phyloP scores from a whole-genome alignment of 2,888 invertebrate species.

The Caenorhabditis virilis region DNA sequence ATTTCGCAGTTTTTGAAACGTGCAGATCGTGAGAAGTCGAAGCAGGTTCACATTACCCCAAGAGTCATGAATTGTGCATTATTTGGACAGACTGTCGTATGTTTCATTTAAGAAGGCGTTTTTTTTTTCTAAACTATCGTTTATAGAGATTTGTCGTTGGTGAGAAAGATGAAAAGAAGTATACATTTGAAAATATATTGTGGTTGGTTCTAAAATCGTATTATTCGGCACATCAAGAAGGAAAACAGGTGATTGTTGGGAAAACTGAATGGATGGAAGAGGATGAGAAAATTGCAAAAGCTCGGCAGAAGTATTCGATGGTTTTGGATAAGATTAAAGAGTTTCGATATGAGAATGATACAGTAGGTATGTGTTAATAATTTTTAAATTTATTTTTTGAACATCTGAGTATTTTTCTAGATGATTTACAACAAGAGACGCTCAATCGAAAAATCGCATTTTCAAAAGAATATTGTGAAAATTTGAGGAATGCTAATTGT shows the following conservation, averaged over 20 bases:
- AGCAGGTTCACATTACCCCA: slow-evolving; percentile 19
- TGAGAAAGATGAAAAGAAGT: slow-evolving; percentile 30
- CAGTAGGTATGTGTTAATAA: slow-evolving; percentile 3
- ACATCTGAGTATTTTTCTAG: too few species aligned
- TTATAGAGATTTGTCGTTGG: slow-evolving; percentile 57
- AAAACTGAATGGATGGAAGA: slow-evolving; percentile 25
- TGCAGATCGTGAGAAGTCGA: slow-evolving; percentile 18
- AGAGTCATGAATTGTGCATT: slow-evolving; percentile 21
- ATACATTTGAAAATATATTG: slow-evolving; percentile 54
- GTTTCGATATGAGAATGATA: slow-evolving; percentile 13
- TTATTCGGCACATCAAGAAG: slow-evolving; percentile 39
- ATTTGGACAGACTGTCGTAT: slow-evolving; percentile 24
- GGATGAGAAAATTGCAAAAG: slow-evolving; percentile 20
- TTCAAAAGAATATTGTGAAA: slow-evolving; percentile 25
- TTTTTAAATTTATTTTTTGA: too few species aligned
- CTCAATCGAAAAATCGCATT: slow-evolving; percentile 23
- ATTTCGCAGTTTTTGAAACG: slow-evolving; percentile 28
- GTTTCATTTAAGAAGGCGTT: too few species aligned
- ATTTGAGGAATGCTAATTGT: slow-evolving; percentile 17
- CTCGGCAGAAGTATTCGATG: slow-evolving; percentile 21
- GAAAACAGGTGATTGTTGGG: slow-evolving; percentile 20
- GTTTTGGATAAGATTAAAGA: slow-evolving; percentile 24
- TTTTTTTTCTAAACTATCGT: too few species aligned
- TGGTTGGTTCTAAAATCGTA: slow-evolving; percentile 62
- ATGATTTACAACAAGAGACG: too few species aligned